A percentile compares a stretch with the other conserved stretches of the same genome.
phyloP scores from a whole-genome alignment of 2,113 vertebrate species.

The Labrus mixtus region DNA sequence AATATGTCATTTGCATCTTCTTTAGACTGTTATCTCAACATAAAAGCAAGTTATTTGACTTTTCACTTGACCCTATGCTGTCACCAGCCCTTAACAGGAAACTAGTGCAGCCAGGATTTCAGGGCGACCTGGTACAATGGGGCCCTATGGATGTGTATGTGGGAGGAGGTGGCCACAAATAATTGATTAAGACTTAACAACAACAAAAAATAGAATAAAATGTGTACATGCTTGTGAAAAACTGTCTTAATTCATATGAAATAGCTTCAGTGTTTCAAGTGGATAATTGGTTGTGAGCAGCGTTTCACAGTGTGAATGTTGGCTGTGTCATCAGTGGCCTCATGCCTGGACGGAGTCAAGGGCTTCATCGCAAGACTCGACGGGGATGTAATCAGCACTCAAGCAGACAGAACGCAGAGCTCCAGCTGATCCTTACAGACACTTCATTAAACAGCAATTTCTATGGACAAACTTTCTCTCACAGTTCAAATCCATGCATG shows the following conservation, averaged over 20 bases:
- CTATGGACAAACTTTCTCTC: slow-evolving; percentile 4
- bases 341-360: slow-evolving; percentile 43
- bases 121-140: too few species aligned
- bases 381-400: slow-evolving; percentile 57
- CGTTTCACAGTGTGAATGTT: slow-evolving; percentile 21
- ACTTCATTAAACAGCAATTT: slow-evolving; percentile 35
- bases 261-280: slow-evolving; percentile 24
- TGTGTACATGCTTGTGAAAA: neutral
- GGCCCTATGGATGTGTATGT: too few species aligned
- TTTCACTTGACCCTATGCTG: too few species aligned
- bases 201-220: too few species aligned
- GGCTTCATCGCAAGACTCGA: slow-evolving; percentile 51
- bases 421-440: slow-evolving; percentile 65
- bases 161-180: too few species aligned
- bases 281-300: slow-evolving; percentile 11
- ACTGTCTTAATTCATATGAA: neutral
- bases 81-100: too few species aligned
- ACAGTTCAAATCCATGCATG: neutral
- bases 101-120: too few species aligned
- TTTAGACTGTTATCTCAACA: too few species aligned
- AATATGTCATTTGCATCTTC: too few species aligned
- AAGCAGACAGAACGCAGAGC: slow-evolving; percentile 52
- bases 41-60: too few species aligned
- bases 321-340: slow-evolving; percentile 47
- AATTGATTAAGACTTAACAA: too few species aligned